A percentile compares a stretch with the other conserved stretches of the same genome.
phyloP scores from a whole-genome alignment of 2,797 vertebrate genomes.

The Poeciliopsis gracilis region DNA sequence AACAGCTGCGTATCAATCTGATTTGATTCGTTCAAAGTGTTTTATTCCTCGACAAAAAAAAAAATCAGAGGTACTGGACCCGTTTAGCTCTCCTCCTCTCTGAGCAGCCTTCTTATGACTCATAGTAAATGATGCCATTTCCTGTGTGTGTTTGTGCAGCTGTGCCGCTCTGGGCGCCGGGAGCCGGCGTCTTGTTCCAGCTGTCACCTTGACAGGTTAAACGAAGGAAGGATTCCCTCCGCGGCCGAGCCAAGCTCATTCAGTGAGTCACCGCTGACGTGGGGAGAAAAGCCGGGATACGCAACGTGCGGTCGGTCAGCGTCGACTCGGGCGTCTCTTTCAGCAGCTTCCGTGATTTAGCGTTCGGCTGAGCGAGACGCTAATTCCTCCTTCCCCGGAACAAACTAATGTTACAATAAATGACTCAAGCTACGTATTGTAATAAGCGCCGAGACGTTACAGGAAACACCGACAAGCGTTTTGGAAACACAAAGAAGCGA shows the following conservation, averaged over 20 bases:
- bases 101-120: slow-evolving; percentile 45
- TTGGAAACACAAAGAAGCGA: background rate
- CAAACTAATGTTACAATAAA: background rate
- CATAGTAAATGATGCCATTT: slow-evolving; percentile 64
- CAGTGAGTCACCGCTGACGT: slow-evolving; percentile 5
- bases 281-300: background rate
- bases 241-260: slow-evolving; percentile 11
- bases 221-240: slow-evolving; percentile 7
- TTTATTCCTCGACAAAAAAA: background rate
- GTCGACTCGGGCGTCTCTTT: background rate
- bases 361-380: background rate
- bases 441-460: background rate
- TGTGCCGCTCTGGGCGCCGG: slow-evolving; percentile 43
- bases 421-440: background rate
- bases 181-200: slow-evolving; percentile 28
- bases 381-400: background rate
- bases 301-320: background rate
- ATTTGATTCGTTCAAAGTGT: slow-evolving; percentile 30
- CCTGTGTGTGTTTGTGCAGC: slow-evolving; percentile 74
- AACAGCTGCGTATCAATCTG: slow-evolving; percentile 30
- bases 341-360: background rate
- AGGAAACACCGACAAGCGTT: background rate
- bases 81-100: background rate
- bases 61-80: background rate
- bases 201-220: slow-evolving; percentile 29